phyloP scores from a whole-genome alignment of 2,797 vertebrate species.

The Avahi laniger region DNA sequence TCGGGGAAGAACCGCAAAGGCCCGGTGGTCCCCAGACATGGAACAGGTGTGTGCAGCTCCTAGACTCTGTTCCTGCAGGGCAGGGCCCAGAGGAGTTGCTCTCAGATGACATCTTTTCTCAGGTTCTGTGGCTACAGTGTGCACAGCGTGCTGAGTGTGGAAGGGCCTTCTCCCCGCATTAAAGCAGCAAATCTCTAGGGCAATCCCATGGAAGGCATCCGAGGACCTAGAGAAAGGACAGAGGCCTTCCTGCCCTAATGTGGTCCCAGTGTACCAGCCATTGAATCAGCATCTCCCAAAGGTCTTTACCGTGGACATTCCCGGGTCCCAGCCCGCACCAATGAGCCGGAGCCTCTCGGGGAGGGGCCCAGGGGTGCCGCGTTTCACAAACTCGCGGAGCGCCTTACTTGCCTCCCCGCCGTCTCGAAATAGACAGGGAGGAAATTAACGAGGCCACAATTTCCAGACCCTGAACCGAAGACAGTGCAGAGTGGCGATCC shows the following conservation, averaged over 20 bases:
- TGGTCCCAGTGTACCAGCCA: neutral
- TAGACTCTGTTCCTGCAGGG: neutral
- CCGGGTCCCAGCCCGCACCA: neutral
- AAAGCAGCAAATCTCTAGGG: neutral
- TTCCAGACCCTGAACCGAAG: neutral
- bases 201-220: neutral
- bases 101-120: too few species aligned
- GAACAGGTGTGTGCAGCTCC: accelerated
- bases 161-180: accelerated
- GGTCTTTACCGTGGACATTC: constrained; percentile 26
- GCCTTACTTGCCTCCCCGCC: neutral
- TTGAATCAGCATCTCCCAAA: neutral
- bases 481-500: neutral
- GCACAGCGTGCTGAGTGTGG: accelerated
- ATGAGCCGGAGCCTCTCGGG: neutral
- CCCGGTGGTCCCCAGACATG: neutral
- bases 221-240: neutral
- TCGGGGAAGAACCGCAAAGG: neutral
- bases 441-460: neutral
- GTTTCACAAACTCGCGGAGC: neutral
- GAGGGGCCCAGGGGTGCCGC: neutral
- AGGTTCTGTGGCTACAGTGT: too few species aligned
- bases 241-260: neutral
- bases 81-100: neutral
- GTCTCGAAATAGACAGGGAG: neutral